These are phyloP conservation scores for Deroptyus accipitrinus DNA, from an alignment of 2,113 vertebrate species.

Conservation along the genomic window DNA sequence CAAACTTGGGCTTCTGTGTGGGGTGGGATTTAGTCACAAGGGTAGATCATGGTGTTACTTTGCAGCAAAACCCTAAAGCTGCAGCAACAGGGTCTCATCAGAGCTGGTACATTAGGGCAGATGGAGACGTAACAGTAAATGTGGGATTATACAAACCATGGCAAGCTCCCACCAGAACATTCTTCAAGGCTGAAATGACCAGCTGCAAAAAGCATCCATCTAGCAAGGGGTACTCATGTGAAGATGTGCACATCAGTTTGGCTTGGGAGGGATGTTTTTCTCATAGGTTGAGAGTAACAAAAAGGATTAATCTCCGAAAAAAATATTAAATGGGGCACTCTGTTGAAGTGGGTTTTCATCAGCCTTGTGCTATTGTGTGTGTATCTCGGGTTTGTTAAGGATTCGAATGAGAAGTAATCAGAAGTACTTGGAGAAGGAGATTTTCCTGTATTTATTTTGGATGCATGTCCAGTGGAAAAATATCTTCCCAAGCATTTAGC, in stretches of 20 bases:
- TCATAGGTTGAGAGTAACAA: conserved; percentile 5
- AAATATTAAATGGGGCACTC: conserved; percentile 54
- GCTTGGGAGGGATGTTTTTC: conserved; percentile 25
- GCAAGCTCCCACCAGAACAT: not conserved
- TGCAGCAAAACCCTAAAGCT: not conserved
- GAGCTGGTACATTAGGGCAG: not conserved
- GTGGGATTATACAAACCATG: not conserved
- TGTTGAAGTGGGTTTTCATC: conserved; percentile 72
- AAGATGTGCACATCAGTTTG: conserved; percentile 1
- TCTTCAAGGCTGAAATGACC: not conserved
- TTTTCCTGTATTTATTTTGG: conserved; percentile 82
- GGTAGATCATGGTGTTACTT: not conserved
- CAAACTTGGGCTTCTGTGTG: not conserved
- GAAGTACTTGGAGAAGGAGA: conserved; percentile 64
- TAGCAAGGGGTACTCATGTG: not conserved
- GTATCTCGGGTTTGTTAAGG: conserved; percentile 9
- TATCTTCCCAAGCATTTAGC: conserved; percentile 77
- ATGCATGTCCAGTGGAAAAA: conserved; percentile 79
- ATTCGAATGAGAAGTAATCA: conserved; percentile 49
- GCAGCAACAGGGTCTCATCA: not conserved
- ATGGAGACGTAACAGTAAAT: not conserved
- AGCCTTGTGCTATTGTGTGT: not conserved
- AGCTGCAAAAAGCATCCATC: conserved; percentile 36
- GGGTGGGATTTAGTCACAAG: not conserved
- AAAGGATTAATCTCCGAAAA: conserved; percentile 43